phyloP scores from a whole-genome alignment of 2,113 vertebrate species.

The Tragelaphus buxtoni region DNA sequence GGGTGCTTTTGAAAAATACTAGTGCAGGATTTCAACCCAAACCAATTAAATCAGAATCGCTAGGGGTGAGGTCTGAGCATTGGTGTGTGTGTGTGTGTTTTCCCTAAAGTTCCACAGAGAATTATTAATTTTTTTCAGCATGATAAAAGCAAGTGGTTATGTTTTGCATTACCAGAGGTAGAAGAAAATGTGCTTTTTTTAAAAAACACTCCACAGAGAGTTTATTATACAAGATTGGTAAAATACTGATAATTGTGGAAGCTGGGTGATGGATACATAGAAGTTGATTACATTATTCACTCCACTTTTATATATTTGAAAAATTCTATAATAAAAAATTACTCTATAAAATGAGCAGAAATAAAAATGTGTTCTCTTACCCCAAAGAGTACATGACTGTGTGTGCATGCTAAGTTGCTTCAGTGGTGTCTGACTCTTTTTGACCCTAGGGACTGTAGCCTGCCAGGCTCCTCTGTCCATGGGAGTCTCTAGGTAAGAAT shows the following conservation, averaged over 20 bases:
- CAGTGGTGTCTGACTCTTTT: neutral
- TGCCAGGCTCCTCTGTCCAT: neutral
- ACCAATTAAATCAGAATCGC: slow-evolving; percentile 32
- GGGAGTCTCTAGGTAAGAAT: neutral
- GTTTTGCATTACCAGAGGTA: neutral
- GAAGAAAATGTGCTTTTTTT: neutral
- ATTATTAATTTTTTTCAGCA: neutral
- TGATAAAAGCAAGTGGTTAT: neutral
- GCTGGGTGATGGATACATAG: neutral
- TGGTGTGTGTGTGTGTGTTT: neutral
- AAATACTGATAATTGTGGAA: neutral
- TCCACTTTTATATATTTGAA: neutral
- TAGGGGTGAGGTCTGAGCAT: neutral
- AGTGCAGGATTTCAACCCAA: neutral
- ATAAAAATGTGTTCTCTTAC: neutral
- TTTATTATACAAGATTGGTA: neutral
- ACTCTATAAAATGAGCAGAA: slow-evolving; percentile 17
- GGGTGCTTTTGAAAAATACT: neutral
- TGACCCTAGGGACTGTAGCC: neutral
- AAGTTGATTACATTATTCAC: neutral
- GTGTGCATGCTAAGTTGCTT: neutral
- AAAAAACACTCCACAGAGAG: neutral
- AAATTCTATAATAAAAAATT: neutral
- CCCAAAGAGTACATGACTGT: neutral
- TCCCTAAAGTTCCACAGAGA: slow-evolving; percentile 2